Base-by-base conservation (phyloP, 2,888 invertebrate genomes). In the Aleiodes testaceus region DNA sequence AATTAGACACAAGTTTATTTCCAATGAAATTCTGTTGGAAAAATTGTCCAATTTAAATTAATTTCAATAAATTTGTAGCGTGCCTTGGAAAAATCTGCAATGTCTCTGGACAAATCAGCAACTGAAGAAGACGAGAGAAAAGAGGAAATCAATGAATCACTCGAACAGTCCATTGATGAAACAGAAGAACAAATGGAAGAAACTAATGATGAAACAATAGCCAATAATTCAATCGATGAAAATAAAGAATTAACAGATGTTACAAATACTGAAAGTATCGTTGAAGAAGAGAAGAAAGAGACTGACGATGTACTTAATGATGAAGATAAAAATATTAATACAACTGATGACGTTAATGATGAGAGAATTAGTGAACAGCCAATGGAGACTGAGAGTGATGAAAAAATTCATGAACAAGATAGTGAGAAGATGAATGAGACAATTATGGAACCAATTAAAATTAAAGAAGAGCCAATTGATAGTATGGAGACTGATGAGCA, bases 361-460 rank as follows among this genome's bases (percentile, higher is more conserved):
- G 81, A 82, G 22, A 49, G n/a, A 12, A 42, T 20, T 7, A 9
- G 16, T 16, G 63, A 44, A 6, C 20, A 44, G 42, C 11, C n/a
- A 14, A 30, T 59, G 5, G 59, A 36, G 11, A 12, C 77, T 20
- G 45, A 36, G 55, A 14, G 66, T 16, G 85, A 85, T 16, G 87
- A 88, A 18, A 87, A 88, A 66, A 88, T 88, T 74, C 90, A 90
- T 74, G 89, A 88, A 5, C 90, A 90, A 52, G 84, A 75, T 36
- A 66, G 66, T 16, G 26, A 59, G 11, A 36, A 52, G 53, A 75
- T 75, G 68, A 63, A 61, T 44, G 42, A 50, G 30, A 50, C 80
- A 11, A 91, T 91, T 5, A 92, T 92, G 69, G 92, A 91, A 75
- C 30, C 74, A 2, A 88, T 89, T 82, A 88, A 80, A 80, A 30